Evolutionary conservation across 2,888 invertebrate genomes (phyloP).

Genomic region (Eucera pruinosa): DNA sequence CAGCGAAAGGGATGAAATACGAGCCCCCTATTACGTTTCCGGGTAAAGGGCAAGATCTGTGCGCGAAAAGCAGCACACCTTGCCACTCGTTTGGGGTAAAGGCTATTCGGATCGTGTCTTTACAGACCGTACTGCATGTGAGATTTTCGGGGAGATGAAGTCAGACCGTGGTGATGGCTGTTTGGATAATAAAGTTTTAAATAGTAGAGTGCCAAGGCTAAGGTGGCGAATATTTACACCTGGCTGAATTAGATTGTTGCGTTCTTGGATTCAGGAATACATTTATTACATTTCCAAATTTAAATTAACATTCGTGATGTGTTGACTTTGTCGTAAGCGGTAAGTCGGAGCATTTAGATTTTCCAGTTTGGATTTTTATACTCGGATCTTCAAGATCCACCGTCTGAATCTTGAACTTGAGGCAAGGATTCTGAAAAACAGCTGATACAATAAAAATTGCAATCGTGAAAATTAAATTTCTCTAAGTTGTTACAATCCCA

Average conservation of each 20-base stretch:
- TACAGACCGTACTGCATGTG: not conserved
- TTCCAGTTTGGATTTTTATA: no score
- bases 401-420: no score
- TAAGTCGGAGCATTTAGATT: no score
- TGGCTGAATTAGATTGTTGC: not conserved
- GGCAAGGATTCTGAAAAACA: no score
- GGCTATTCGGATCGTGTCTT: not conserved
- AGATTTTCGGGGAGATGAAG: not conserved
- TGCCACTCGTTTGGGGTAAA: not conserved
- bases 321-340: no score
- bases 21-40: constrained; percentile 64
- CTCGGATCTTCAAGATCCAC: no score
- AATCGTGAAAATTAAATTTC: not conserved
- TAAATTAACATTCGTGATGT: no score
- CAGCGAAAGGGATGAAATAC: constrained; percentile 71
- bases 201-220: not conserved
- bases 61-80: constrained; percentile 37
- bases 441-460: not conserved
- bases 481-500: not conserved
- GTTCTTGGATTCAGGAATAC: not conserved
- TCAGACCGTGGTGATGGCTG: not conserved
- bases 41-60: constrained; percentile 24
- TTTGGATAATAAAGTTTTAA: not conserved
- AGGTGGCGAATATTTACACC: not conserved
- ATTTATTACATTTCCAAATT: no score